Evolutionary conservation across 2,797 vertebrate species (phyloP), one percentile per base, ranked within the genome.

Genomic region (Halcyon badia): DNA sequence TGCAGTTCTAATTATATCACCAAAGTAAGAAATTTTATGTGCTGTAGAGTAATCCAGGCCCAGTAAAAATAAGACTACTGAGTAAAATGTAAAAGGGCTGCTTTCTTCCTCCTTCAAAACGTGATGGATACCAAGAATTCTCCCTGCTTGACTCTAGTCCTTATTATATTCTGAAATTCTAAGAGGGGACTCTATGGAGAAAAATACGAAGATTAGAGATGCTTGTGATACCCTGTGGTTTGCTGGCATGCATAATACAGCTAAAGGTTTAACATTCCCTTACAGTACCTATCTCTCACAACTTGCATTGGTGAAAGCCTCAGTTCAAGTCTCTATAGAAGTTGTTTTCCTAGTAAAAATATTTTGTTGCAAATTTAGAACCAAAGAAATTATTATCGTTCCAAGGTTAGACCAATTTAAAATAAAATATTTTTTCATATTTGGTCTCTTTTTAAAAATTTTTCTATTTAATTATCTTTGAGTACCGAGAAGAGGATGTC

Each of bases 201-300:
- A 58, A 49, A n/a, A 33, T 31, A n/a, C 14, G 49, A n/a, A 76
- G 13, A 25, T 28, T 21, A 46, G 51, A 89, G 65, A 35, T 89
- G n/a, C 5, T 66, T 3, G 19, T 54, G 66, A 26, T n/a, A 33
- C 3, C 5, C 48, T 56, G 0, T 48, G 6, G 3, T 52, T 86
- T 89, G 28, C 35, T 79, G 16, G 35, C 17, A 26, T 37, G 14
- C 7, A 10, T 58, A 70, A 35, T 12, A 21, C 5, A 37, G 51
- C 21, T 30, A 3, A 5, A 91, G 37, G 33, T 78, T 79, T 35
- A 73, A 35, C 3, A 21, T 19, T 37, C 20, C 44, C 44, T 46
- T 42, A 18, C 0, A 60, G 24, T 20, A 42, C 60, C 44, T 6
- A 0, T 30, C 44, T 52, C 20, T 68, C 5, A 11, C n/a, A 6